Evolutionary conservation across 2,888 invertebrate genomes (phyloP).

Genomic region (Drosophila dives): DNA sequence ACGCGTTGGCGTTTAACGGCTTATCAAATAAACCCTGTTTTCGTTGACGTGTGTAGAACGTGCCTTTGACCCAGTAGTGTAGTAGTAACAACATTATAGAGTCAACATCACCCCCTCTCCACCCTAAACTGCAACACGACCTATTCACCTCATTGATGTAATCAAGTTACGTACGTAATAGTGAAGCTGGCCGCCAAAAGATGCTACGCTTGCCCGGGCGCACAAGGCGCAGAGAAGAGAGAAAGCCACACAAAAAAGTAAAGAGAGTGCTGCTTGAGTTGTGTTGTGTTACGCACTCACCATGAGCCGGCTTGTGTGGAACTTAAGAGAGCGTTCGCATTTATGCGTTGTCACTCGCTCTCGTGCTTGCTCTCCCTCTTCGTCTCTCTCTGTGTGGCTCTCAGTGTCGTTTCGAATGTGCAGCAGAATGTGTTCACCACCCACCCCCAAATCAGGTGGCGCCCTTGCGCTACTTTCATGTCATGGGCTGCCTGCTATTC

Average conservation of each 20-base stretch:
- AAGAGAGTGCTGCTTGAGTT: conserved; percentile 15
- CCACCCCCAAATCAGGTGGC: conserved; percentile 72
- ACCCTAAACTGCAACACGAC: conserved; percentile 45
- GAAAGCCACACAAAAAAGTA: conserved; percentile 4
- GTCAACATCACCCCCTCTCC: background rate
- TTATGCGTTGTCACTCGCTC: background rate
- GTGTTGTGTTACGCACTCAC: conserved; percentile 31
- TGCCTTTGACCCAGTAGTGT: conserved; percentile 58
- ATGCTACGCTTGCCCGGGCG: conserved; percentile 56
- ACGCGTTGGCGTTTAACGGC: conserved; percentile 28
- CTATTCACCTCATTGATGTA: conserved; percentile 69
- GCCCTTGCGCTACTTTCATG: conserved; percentile 78
- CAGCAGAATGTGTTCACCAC: conserved; percentile 38
- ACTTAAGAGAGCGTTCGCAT: conserved; percentile 46
- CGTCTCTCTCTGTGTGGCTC: conserved; percentile 12
- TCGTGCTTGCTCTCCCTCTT: background rate
- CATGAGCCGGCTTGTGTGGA: conserved; percentile 61
- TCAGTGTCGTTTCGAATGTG: conserved; percentile 33
- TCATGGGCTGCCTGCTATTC: conserved; percentile 28
- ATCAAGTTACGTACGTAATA: conserved; percentile 63
- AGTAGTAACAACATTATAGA: conserved; percentile 33
- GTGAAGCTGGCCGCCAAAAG: conserved; percentile 47
- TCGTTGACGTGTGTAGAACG: conserved; percentile 13
- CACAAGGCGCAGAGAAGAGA: conserved; percentile 36
- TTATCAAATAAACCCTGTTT: conserved; percentile 48